Evolutionary conservation across 2,797 vertebrate genomes (phyloP).

Genomic region (Smutsia temminckii): DNA sequence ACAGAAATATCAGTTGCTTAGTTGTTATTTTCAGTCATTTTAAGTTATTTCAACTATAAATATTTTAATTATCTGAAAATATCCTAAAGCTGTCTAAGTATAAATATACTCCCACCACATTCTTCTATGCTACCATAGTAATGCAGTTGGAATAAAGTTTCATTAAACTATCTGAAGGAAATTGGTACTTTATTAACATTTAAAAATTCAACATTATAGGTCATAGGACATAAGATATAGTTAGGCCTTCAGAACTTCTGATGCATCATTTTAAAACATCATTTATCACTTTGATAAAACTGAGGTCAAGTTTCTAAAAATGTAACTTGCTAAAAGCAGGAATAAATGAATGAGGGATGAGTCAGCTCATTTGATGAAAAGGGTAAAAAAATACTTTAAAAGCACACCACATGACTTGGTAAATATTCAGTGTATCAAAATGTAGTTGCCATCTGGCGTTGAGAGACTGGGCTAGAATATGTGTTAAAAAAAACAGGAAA

Average conservation of each 20-base stretch:
- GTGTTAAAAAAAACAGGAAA: conserved; percentile 57
- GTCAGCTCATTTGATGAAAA: conserved; percentile 66
- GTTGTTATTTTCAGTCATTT: conserved; percentile 56
- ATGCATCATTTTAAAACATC: conserved; percentile 42
- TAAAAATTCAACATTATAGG: conserved; percentile 42
- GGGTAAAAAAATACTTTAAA: conserved; percentile 71
- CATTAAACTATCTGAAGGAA: conserved; percentile 41
- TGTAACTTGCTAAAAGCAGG: conserved; percentile 60
- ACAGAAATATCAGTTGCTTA: conserved; percentile 21
- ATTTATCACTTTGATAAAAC: conserved; percentile 60
- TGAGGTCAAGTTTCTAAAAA: conserved; percentile 73
- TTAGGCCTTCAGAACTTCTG: conserved; percentile 49
- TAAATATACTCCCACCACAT: conserved; percentile 25
- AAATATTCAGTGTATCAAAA: conserved; percentile 73
- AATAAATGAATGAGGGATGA: conserved; percentile 77
- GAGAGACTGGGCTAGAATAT: conserved; percentile 64
- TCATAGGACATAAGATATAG: conserved; percentile 1
- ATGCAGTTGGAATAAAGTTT: conserved; percentile 25
- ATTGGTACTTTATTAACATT: conserved; percentile 34
- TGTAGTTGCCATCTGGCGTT: conserved; percentile 64
- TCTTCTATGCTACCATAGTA: conserved; percentile 35
- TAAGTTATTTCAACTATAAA: conserved; percentile 49
- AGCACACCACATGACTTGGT: conserved; percentile 56
- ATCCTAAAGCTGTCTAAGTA: conserved; percentile 16
- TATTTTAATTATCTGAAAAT: conserved; percentile 30